Conservation (phyloP, 2,888 invertebrate species). For the Drepanosiphum platanoidis region DNA sequence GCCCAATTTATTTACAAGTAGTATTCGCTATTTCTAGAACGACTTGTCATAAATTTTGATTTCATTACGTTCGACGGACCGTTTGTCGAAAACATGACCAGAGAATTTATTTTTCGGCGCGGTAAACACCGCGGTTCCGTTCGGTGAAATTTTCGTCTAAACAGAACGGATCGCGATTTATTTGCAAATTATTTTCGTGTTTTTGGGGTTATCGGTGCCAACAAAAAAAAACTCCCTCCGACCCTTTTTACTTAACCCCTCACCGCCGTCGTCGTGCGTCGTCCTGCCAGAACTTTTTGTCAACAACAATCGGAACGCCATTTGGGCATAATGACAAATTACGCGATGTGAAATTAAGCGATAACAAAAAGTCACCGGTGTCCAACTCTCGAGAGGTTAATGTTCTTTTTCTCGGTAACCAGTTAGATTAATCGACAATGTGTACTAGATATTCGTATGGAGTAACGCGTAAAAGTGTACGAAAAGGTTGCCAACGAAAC, state of each 20-base stretch:
- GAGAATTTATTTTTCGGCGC: too few species aligned
- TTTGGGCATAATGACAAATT: slow-evolving; percentile 15
- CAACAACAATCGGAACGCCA: slow-evolving; percentile 15
- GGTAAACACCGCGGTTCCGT: too few species aligned
- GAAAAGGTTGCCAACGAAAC: neutral
- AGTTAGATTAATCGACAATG: slow-evolving; percentile 1
- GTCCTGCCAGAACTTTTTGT: slow-evolving; percentile 4
- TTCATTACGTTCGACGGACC: too few species aligned
- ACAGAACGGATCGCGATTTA: too few species aligned
- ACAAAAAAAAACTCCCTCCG: too few species aligned
- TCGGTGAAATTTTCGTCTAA: too few species aligned
- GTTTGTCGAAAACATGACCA: too few species aligned
- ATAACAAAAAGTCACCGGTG: neutral
- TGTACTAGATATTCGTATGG: neutral
- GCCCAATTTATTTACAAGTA: too few species aligned
- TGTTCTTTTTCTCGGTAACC: neutral
- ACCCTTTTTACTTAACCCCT: neutral
- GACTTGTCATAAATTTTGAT: too few species aligned
- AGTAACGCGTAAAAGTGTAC: neutral
- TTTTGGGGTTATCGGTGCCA: too few species aligned
- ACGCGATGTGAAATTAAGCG: neutral
- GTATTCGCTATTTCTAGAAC: too few species aligned
- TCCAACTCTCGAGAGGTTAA: neutral
- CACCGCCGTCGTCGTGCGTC: neutral
- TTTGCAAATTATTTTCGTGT: too few species aligned